Conservation (phyloP, 2,888 invertebrate genomes). For the Leptopilina myrica region DNA sequence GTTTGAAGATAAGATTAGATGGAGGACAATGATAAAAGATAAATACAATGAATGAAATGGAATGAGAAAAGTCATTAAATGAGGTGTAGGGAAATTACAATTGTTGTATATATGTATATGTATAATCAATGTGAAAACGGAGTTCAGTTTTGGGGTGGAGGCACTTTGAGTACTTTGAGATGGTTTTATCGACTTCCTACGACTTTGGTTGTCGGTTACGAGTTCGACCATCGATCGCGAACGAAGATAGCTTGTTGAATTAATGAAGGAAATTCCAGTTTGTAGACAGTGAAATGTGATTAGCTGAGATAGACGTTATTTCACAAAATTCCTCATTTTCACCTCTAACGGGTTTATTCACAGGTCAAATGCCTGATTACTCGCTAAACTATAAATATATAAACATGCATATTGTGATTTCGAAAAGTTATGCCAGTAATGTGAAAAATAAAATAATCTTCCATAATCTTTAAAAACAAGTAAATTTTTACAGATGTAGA, state of each 20-base stretch:
- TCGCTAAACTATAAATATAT: not conserved
- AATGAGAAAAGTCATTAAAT: slow-evolving; percentile 15
- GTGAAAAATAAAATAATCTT: too few species aligned
- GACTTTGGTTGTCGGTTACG: slow-evolving; percentile 25
- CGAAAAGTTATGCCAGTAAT: too few species aligned
- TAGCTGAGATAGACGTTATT: slow-evolving; percentile 34
- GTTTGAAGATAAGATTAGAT: not conserved
- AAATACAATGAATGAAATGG: not conserved
- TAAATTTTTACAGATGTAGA: too few species aligned
- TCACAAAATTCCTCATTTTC: slow-evolving; percentile 11
- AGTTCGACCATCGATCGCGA: slow-evolving; percentile 28
- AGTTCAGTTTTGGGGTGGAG: not conserved
- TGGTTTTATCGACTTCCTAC: slow-evolving; percentile 32
- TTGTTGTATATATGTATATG: not conserved
- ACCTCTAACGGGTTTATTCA: not conserved
- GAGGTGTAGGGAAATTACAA: slow-evolving; percentile 17
- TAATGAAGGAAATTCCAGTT: slow-evolving; percentile 34
- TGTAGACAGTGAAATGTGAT: slow-evolving; percentile 22
- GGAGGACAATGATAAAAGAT: not conserved
- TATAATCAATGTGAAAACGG: slow-evolving; percentile 6
- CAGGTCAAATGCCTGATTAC: not conserved
- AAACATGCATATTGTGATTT: too few species aligned
- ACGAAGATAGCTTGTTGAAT: slow-evolving; percentile 28
- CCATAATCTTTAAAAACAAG: too few species aligned
- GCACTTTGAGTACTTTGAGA: slow-evolving; percentile 26